A percentile compares a stretch with the other conserved stretches of the same genome.
Evolutionary conservation across 2,797 vertebrate genomes (phyloP).

Genomic region (Siniperca obscura): DNA sequence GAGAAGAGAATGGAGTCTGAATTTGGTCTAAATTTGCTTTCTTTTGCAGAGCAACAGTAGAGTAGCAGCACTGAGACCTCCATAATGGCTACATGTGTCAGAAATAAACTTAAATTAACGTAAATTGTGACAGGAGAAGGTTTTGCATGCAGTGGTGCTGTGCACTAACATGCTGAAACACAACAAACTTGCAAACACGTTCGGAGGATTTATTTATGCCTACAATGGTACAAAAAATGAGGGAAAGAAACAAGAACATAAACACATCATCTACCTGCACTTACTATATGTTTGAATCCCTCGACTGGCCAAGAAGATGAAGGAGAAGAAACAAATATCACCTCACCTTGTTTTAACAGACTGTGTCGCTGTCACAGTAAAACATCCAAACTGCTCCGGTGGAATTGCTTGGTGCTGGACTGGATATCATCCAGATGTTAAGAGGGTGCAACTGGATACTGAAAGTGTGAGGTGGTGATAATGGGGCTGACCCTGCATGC

Average conservation of each 20-base stretch:
- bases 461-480: not conserved
- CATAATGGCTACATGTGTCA: slow-evolving; percentile 3
- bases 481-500: not conserved
- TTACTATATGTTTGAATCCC: not conserved
- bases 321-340: slow-evolving; percentile 1
- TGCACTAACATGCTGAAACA: not conserved
- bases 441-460: not conserved
- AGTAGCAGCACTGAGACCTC: not conserved
- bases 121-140: slow-evolving; percentile 1
- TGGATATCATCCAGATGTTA: not conserved
- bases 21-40: not conserved
- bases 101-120: not conserved
- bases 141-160: not conserved
- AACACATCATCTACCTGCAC: not conserved
- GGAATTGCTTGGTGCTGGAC: not conserved
- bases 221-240: not conserved
- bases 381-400: not conserved
- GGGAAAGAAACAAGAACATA: not conserved
- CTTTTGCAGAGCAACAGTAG: not conserved
- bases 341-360: not conserved
- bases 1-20: not conserved
- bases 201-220: not conserved
- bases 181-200: not conserved
- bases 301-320: not conserved
- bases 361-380: not conserved